phyloP scores from a whole-genome alignment of 2,113 vertebrate species.

The Drymodes brunneopygia region DNA sequence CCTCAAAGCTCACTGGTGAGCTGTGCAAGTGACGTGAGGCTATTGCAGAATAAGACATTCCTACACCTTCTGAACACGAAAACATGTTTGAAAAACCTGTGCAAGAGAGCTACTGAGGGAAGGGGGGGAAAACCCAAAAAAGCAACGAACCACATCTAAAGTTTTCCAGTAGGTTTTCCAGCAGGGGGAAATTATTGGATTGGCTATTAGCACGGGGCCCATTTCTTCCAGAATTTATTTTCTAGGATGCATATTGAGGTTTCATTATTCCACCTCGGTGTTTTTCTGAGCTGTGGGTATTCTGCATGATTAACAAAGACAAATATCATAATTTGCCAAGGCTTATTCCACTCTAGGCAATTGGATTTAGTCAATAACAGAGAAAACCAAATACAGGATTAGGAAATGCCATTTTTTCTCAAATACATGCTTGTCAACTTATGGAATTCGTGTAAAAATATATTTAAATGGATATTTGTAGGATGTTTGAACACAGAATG shows the following conservation, averaged over 20 bases:
- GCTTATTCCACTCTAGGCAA: slow-evolving; percentile 1
- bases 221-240: slow-evolving; percentile 11
- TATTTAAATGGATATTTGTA: slow-evolving; percentile 21
- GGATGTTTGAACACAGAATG: neutral
- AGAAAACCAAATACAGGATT: slow-evolving; percentile 47
- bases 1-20: accelerated
- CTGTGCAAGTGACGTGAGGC: accelerated
- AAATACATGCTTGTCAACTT: slow-evolving; percentile 19
- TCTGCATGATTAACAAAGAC: slow-evolving; percentile 38
- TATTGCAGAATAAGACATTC: neutral
- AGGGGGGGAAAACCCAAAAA: accelerated
- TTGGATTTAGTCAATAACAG: slow-evolving; percentile 26
- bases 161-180: neutral
- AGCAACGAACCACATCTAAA: neutral
- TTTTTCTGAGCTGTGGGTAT: slow-evolving; percentile 15
- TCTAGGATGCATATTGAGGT: neutral
- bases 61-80: neutral
- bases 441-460: slow-evolving; percentile 3
- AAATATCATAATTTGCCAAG: slow-evolving; percentile 36
- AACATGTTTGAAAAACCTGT: neutral
- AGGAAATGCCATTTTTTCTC: slow-evolving; percentile 40
- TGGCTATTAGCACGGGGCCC: neutral
- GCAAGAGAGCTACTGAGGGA: neutral
- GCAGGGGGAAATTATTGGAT: neutral
- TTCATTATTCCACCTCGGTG: neutral